phyloP scores from a whole-genome alignment of 2,888 invertebrate genomes.

The Axea sp. region DNA sequence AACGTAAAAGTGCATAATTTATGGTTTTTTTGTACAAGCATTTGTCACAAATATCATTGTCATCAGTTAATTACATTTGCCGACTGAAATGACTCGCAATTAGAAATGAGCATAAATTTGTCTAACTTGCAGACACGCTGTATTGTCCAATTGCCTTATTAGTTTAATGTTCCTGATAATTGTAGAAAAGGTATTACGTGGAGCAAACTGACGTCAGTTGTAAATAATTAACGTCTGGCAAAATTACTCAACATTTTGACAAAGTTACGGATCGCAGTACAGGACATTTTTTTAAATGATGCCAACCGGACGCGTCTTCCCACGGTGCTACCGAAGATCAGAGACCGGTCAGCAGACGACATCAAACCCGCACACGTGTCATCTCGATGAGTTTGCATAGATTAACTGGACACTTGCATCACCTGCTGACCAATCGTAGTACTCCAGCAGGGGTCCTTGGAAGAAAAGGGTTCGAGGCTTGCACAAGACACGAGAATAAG shows the following conservation, averaged over 20 bases:
- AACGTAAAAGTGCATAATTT: no score
- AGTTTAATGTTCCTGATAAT: no score
- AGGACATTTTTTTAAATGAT: conserved; percentile 49
- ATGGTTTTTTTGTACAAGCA: no score
- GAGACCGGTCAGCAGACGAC: conserved; percentile 75
- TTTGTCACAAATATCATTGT: no score
- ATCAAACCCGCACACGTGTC: conserved; percentile 69
- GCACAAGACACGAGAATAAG: conserved; percentile 44
- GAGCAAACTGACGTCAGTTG: no score
- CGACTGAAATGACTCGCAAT: no score
- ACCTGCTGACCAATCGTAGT: conserved; percentile 67
- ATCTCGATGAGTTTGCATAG: conserved; percentile 63
- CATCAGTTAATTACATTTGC: neutral
- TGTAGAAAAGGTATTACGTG: no score
- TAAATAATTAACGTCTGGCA: conserved; percentile 2
- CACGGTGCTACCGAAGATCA: conserved; percentile 73
- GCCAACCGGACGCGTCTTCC: conserved; percentile 70
- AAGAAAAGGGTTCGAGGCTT: conserved; percentile 61
- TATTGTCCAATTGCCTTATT: no score
- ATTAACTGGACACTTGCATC: conserved; percentile 64
- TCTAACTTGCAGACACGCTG: no score
- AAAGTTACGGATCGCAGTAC: conserved; percentile 26
- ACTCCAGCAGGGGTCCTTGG: conserved; percentile 67
- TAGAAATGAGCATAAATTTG: neutral
- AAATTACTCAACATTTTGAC: conserved; percentile 25